Evolutionary conservation across 1,140 invertebrate genomes (phyloP).

Genomic region (Leptinotarsa texana): DNA sequence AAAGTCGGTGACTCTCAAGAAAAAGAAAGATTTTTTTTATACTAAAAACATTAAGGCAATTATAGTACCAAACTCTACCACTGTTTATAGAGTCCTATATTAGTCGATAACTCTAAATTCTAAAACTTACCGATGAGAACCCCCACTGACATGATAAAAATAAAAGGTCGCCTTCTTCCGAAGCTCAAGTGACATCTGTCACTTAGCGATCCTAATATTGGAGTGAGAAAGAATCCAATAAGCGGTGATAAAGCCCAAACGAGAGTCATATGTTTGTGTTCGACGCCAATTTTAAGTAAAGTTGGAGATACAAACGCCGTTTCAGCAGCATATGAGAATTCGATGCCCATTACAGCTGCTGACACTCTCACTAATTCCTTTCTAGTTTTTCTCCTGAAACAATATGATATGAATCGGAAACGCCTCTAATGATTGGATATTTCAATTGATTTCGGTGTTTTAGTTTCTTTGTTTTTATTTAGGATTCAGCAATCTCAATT

Average conservation of each 20-base stretch:
- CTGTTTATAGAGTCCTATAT: background rate
- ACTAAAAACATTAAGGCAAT: too few species aligned
- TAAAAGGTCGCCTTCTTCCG: constrained; percentile 89
- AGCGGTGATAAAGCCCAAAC: constrained; percentile 93
- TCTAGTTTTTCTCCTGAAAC: constrained; percentile 75
- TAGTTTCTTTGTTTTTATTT: too few species aligned
- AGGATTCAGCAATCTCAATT: too few species aligned
- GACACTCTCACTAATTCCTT: constrained; percentile 85
- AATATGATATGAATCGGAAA: background rate
- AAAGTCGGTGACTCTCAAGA: too few species aligned
- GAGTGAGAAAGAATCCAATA: constrained; percentile 92
- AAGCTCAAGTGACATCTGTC: constrained; percentile 81
- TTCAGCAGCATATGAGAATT: constrained; percentile 96
- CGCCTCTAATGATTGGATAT: too few species aligned
- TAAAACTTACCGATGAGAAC: constrained; percentile 77
- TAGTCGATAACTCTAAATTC: background rate
- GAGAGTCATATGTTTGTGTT: constrained; percentile 89
- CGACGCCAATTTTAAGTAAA: constrained; percentile 88
- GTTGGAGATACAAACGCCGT: constrained; percentile 96
- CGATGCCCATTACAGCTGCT: constrained; percentile 94
- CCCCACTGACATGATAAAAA: constrained; percentile 84
- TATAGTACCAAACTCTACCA: too few species aligned
- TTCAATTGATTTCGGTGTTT: too few species aligned
- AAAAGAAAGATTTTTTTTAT: too few species aligned
- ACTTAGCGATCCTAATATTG: constrained; percentile 87